These are phyloP conservation scores for Lutraria lutraria DNA, from an alignment of 2,888 invertebrate genomes.

Conservation along the genomic window DNA sequence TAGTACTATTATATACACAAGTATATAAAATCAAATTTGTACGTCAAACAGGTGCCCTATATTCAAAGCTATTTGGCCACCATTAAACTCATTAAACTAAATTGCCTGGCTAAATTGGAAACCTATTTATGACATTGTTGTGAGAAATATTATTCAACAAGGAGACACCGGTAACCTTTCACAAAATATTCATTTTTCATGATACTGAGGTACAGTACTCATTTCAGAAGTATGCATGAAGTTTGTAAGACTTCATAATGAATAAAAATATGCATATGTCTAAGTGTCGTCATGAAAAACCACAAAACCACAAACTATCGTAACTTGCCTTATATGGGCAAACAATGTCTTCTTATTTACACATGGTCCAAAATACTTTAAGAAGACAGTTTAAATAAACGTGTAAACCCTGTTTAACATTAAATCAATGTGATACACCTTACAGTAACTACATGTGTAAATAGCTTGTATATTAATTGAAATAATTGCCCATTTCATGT, in stretches of 20 bases:
- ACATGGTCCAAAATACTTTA: conserved; percentile 4
- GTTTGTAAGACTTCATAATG: background rate
- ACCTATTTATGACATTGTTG: background rate
- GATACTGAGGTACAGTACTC: background rate
- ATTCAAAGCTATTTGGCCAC: background rate
- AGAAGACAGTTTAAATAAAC: background rate
- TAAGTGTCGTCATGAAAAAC: conserved; percentile 13
- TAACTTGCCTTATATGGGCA: conserved; percentile 25
- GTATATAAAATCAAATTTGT: background rate
- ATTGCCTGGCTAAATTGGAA: conserved; percentile 20
- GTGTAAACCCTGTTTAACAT: background rate
- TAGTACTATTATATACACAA: background rate
- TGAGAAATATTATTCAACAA: background rate
- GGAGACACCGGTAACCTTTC: background rate
- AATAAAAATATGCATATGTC: conserved; percentile 5
- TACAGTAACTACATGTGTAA: conserved; percentile 4
- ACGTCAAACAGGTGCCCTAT: background rate
- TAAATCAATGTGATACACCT: background rate
- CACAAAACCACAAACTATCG: conserved; percentile 20
- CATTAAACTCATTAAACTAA: conserved; percentile 5
- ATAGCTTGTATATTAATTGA: background rate
- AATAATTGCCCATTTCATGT: background rate
- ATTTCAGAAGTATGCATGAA: background rate
- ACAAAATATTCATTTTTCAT: conserved; percentile 3
- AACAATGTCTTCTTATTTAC: background rate